Conservation (phyloP, 1,140 invertebrate species). For the Bathynomus jamesi region DNA sequence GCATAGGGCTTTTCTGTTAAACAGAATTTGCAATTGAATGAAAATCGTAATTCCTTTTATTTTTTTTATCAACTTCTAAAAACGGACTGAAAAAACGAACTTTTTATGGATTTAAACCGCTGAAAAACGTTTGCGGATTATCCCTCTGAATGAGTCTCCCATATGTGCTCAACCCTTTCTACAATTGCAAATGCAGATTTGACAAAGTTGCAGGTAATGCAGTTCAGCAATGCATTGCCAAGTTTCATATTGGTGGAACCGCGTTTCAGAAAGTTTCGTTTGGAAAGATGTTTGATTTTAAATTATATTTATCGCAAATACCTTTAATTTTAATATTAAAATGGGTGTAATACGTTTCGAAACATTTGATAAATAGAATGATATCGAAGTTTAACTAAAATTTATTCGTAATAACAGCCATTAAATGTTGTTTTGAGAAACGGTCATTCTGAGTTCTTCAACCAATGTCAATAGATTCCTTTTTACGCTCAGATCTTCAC, state of each 20-base stretch:
- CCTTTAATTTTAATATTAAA: neutral
- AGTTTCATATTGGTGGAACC: conserved; percentile 16
- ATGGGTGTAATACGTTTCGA: neutral
- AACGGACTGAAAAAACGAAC: neutral
- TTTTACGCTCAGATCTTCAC: too few species aligned
- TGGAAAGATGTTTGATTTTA: neutral
- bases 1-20: conserved; percentile 12
- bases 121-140: conserved; percentile 6
- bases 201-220: conserved; percentile 36
- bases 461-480: too few species aligned
- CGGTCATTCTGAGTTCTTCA: too few species aligned
- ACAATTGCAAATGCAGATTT: conserved; percentile 33
- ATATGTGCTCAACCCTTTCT: conserved; percentile 19
- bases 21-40: neutral
- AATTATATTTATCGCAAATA: neutral
- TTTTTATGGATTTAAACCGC: neutral
- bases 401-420: too few species aligned
- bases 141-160: neutral
- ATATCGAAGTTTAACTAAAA: too few species aligned
- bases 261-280: conserved; percentile 12
- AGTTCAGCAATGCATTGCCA: neutral
- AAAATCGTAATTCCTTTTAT: neutral
- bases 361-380: too few species aligned
- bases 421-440: too few species aligned
- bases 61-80: neutral